Conservation (phyloP, 2,113 vertebrate species). For the Glaucomys volans region DNA sequence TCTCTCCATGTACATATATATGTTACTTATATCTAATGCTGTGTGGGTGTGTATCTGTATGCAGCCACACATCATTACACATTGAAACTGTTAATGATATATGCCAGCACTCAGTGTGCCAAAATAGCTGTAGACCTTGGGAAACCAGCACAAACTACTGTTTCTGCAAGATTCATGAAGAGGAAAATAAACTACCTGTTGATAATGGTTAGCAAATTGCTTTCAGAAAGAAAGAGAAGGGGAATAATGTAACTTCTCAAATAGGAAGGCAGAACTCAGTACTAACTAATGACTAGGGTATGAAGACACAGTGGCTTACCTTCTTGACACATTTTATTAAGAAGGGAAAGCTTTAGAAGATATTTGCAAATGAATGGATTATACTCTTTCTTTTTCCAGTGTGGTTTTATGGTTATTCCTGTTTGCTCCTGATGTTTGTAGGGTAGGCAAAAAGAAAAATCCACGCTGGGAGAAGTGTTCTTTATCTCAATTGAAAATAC, state of each 20-base stretch:
- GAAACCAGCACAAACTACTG: not conserved
- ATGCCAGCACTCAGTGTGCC: not conserved
- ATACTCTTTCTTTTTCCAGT: not conserved
- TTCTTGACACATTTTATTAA: not conserved
- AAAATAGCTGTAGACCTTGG: not conserved
- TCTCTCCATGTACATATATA: not conserved
- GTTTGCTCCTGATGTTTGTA: not conserved
- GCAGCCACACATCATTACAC: not conserved
- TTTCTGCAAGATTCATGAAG: not conserved
- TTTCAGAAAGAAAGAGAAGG: not conserved
- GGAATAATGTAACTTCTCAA: not conserved
- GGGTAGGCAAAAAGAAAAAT: not conserved
- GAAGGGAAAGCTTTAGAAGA: not conserved
- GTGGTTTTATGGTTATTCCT: not conserved
- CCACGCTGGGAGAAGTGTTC: fast-evolving
- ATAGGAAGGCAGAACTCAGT: not conserved
- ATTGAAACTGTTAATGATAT: not conserved
- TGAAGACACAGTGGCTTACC: not conserved
- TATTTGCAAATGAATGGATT: not conserved
- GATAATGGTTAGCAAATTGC: not conserved
- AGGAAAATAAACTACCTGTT: not conserved
- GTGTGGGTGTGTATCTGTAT: not conserved
- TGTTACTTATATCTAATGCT: not conserved
- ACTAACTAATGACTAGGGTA: not conserved
- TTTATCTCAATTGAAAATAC: not conserved